These are phyloP conservation scores for Linurgus olivaceus DNA, from an alignment of 2,797 vertebrate genomes.

Conservation along the genomic window DNA sequence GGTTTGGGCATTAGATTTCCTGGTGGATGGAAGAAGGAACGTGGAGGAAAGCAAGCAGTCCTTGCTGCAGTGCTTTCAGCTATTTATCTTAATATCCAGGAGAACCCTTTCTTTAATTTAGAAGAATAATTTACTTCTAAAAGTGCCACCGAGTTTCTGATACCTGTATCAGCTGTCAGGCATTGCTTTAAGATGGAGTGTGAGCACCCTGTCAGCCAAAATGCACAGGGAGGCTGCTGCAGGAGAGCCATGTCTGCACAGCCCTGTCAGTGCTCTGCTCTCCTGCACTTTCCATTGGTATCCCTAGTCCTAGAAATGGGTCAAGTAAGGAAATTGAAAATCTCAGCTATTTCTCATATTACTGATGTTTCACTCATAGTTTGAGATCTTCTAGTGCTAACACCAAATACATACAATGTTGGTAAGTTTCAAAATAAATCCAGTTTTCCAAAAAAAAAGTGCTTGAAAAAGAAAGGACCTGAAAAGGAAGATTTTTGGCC, in stretches of 20 bases:
- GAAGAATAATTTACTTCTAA: background rate
- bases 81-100: background rate
- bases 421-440: background rate
- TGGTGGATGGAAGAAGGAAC: background rate
- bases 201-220: background rate
- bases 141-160: background rate
- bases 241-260: background rate
- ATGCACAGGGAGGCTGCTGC: background rate
- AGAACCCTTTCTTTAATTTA: background rate
- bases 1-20: background rate
- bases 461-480: background rate
- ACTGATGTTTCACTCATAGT: background rate
- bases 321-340: background rate
- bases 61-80: background rate
- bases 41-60: background rate
- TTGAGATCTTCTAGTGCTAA: background rate
- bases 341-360: background rate
- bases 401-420: fast-evolving
- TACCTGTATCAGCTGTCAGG: fast-evolving
- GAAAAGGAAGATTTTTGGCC: background rate
- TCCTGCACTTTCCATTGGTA: background rate
- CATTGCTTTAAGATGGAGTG: background rate
- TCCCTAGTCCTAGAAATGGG: background rate
- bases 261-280: background rate
- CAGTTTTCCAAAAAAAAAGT: background rate